phyloP scores from a whole-genome alignment of 2,113 vertebrate species.

The Corythornis vintsioides region DNA sequence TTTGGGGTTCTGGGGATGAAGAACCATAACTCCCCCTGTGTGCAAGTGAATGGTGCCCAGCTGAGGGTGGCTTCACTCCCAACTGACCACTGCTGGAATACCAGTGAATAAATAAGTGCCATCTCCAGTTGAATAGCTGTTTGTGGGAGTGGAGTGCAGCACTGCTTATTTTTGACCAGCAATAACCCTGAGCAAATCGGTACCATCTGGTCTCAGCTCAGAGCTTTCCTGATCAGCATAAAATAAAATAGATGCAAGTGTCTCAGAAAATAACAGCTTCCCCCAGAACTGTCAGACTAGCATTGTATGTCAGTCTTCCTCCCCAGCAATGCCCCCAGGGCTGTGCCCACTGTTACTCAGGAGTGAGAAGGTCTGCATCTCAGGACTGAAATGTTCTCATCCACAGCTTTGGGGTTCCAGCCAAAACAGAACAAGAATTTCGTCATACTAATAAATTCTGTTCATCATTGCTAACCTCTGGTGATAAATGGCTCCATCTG shows the following conservation, averaged over 20 bases:
- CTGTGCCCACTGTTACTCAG: background rate
- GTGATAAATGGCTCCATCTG: background rate
- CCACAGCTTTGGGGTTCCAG: background rate
- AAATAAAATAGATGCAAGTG: slow-evolving; percentile 20
- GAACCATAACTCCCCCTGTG: fast-evolving
- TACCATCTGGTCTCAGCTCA: slow-evolving; percentile 36
- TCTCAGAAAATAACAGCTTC: background rate
- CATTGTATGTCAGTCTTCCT: background rate
- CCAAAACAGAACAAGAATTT: slow-evolving; percentile 31
- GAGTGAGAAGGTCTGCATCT: background rate
- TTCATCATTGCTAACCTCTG: slow-evolving; percentile 6
- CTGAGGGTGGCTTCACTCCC: background rate
- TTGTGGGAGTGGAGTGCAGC: background rate
- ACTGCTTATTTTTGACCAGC: background rate
- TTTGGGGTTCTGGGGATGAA: background rate
- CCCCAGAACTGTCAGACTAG: background rate
- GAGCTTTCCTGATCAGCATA: slow-evolving; percentile 3
- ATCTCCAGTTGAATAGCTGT: background rate
- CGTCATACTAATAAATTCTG: background rate
- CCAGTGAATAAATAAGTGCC: background rate
- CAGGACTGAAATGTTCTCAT: background rate
- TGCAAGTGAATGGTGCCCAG: background rate
- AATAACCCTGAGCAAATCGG: slow-evolving; percentile 40
- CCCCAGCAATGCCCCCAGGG: background rate
- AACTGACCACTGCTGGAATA: background rate